Percentiles rank a stretch among this genome's conserved stretches.
Conservation (phyloP, 2,888 invertebrate species). For the Meteorus colon region DNA sequence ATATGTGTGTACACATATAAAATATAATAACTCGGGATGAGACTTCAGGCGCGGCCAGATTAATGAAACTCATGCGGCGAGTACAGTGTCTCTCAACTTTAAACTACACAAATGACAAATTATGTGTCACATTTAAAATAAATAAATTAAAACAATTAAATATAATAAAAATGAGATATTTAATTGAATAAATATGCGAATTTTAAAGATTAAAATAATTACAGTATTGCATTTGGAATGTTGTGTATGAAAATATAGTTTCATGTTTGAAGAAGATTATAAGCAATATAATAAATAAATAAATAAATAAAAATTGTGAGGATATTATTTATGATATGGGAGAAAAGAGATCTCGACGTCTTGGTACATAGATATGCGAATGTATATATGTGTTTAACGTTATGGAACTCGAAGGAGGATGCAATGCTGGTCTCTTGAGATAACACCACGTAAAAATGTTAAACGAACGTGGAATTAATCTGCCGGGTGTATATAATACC, state of each 20-base stretch:
- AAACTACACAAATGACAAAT: slow-evolving; percentile 6
- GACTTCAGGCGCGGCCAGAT: slow-evolving; percentile 66
- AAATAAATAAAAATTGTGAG: slow-evolving; percentile 27
- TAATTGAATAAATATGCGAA: neutral
- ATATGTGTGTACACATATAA: slow-evolving; percentile 24
- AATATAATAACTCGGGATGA: slow-evolving; percentile 48
- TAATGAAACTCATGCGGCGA: slow-evolving; percentile 64
- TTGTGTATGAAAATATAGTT: slow-evolving; percentile 4
- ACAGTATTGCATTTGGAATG: neutral
- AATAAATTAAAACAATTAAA: neutral
- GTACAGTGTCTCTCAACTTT: slow-evolving; percentile 58
- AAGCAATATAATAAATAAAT: neutral
- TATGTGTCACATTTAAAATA: neutral
- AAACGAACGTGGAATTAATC: slow-evolving; percentile 44
- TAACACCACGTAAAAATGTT: slow-evolving; percentile 41
- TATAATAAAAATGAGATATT: neutral
- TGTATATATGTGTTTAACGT: neutral
- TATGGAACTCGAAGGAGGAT: slow-evolving; percentile 28
- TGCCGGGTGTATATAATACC: slow-evolving; percentile 42
- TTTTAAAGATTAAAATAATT: neutral
- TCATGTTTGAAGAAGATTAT: neutral
- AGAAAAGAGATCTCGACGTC: neutral
- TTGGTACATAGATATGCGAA: slow-evolving; percentile 10
- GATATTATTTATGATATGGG: slow-evolving; percentile 28
- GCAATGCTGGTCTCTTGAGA: slow-evolving; percentile 33